These are phyloP conservation scores for Synanthedon vespiformis DNA, from an alignment of 2,888 invertebrate genomes.

Conservation along the genomic window DNA sequence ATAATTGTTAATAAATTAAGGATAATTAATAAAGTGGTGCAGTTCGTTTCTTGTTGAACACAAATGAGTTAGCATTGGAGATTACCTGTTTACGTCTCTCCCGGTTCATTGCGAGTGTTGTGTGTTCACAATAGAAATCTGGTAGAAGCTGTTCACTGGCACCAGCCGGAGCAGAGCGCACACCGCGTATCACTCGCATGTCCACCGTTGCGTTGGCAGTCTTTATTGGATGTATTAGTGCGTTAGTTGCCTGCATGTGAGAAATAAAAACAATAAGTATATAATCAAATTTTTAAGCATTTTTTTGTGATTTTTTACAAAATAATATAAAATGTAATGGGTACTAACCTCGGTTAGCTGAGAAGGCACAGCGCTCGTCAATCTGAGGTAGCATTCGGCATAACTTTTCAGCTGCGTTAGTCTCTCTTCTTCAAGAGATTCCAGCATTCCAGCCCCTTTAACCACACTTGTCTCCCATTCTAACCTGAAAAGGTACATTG, in stretches of 20 bases:
- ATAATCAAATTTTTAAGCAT: no score
- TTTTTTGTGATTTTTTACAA: no score
- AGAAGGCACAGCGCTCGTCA: constrained; percentile 80
- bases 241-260: constrained; percentile 74
- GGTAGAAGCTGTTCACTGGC: constrained; percentile 87
- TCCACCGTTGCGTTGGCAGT: constrained; percentile 80
- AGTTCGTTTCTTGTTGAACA: no score
- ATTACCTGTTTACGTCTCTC: constrained; percentile 85
- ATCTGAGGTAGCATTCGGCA: constrained; percentile 74
- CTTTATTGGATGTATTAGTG: constrained; percentile 76
- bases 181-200: constrained; percentile 73
- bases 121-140: constrained; percentile 96
- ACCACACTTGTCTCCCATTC: constrained; percentile 93
- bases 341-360: constrained; percentile 75
- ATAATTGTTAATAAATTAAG: no score
- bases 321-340: neutral
- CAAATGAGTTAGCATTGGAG: neutral
- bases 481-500: constrained; percentile 59
- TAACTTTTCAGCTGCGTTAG: constrained; percentile 82
- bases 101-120: constrained; percentile 91
- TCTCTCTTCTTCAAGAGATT: constrained; percentile 90
- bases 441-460: constrained; percentile 87
- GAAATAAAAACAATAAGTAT: neutral
- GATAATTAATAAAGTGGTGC: neutral
- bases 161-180: constrained; percentile 74